phyloP scores from a whole-genome alignment of 2,797 vertebrate genomes.

The Molossus alvarezi region DNA sequence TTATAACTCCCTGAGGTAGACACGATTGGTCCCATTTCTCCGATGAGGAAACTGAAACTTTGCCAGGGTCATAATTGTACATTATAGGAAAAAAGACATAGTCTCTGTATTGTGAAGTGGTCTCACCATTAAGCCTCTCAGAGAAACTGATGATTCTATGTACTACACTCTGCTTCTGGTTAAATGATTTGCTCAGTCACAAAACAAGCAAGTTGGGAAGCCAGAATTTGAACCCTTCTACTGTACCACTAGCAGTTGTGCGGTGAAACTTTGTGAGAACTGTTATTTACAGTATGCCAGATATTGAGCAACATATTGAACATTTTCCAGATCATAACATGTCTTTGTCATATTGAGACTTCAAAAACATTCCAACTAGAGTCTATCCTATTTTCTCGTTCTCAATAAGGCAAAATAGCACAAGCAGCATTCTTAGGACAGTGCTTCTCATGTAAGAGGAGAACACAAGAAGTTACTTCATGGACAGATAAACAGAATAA shows the following conservation, averaged over 20 bases:
- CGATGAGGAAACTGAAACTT: not conserved
- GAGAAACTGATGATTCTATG: not conserved
- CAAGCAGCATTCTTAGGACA: not conserved
- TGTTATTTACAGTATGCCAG: not conserved
- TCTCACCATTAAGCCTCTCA: not conserved
- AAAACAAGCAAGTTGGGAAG: not conserved
- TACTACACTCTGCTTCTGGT: slow-evolving; percentile 21
- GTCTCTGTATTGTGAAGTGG: not conserved
- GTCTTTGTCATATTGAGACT: not conserved
- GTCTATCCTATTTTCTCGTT: slow-evolving; percentile 33
- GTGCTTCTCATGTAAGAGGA: not conserved
- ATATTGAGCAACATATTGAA: slow-evolving; percentile 29
- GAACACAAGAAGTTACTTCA: slow-evolving; percentile 15
- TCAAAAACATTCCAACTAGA: not conserved
- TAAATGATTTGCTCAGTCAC: slow-evolving; percentile 57
- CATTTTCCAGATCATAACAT: slow-evolving; percentile 3
- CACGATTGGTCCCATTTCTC: slow-evolving; percentile 10
- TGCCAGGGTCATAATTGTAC: not conserved
- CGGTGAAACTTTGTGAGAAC: slow-evolving; percentile 2
- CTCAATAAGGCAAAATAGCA: not conserved
- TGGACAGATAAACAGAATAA: slow-evolving; percentile 46
- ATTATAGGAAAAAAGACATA: not conserved
- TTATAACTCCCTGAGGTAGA: not conserved
- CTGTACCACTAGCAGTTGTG: not conserved
- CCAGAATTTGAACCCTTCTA: not conserved